Percentiles rank a stretch among this genome's conserved stretches.
phyloP scores from a whole-genome alignment of 2,888 invertebrate genomes.

The Rhagonycha fulva region DNA sequence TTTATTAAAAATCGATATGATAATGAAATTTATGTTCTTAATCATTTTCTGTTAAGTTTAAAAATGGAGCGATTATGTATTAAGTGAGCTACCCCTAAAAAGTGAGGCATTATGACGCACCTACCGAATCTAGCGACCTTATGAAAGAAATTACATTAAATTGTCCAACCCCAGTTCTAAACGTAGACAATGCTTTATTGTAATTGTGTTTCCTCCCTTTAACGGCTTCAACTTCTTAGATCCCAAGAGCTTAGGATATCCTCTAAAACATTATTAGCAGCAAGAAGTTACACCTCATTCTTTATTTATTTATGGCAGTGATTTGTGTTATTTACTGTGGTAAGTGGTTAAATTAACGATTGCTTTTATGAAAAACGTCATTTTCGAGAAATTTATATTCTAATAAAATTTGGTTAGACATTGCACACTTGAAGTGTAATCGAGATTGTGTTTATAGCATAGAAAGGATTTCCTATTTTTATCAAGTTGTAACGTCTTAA shows the following conservation, averaged over 20 bases:
- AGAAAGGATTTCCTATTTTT: background rate
- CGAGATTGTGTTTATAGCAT: background rate
- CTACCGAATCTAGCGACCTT: conserved; percentile 33
- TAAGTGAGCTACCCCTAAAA: conserved; percentile 17
- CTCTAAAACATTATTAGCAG: conserved; percentile 51
- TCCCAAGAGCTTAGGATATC: conserved; percentile 47
- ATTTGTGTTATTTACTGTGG: conserved; percentile 35
- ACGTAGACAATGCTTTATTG: conserved; percentile 50
- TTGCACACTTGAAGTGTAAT: background rate
- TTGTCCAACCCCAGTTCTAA: conserved; percentile 43
- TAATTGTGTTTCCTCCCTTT: conserved; percentile 50
- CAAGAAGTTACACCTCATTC: conserved; percentile 45
- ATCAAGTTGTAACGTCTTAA: background rate
- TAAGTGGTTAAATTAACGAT: background rate
- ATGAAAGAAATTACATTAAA: conserved; percentile 51
- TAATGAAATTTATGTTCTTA: background rate
- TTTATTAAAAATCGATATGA: background rate
- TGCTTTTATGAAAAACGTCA: background rate
- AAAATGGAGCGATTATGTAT: conserved; percentile 14
- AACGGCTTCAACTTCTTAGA: conserved; percentile 47
- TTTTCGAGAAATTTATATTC: background rate
- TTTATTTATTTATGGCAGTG: conserved; percentile 46
- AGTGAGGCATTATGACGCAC: conserved; percentile 27
- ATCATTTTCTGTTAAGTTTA: conserved; percentile 3
- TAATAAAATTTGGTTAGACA: background rate